These are phyloP conservation scores for Tupaia chinensis DNA, from an alignment of 2,113 vertebrate genomes.

Conservation along the genomic window DNA sequence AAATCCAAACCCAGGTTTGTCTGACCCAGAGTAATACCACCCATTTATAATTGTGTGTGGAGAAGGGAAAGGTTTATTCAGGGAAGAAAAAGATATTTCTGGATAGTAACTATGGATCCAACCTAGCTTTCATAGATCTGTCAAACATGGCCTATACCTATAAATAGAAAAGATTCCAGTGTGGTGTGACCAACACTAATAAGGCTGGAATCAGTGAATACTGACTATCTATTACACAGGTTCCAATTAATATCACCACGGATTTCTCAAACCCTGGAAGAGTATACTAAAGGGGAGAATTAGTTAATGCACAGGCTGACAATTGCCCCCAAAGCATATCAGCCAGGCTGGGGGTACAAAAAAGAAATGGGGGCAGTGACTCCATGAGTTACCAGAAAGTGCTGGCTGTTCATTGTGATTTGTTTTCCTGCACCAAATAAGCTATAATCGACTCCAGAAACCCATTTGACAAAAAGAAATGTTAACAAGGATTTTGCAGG, in stretches of 20 bases:
- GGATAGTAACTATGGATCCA: not conserved
- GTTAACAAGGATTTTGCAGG: constrained; percentile 31
- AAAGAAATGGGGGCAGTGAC: not conserved
- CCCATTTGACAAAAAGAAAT: constrained; percentile 22
- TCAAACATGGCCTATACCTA: not conserved
- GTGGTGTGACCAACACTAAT: not conserved
- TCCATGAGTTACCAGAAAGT: not conserved
- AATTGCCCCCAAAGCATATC: too few species aligned
- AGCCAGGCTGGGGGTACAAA: not conserved
- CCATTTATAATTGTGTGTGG: not conserved
- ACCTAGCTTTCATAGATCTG: not conserved
- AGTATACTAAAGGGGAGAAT: too few species aligned
- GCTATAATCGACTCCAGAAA: not conserved
- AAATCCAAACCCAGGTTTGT: not conserved
- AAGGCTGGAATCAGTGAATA: not conserved
- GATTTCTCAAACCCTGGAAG: not conserved
- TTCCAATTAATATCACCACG: not conserved
- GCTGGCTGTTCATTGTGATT: not conserved
- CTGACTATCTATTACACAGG: not conserved
- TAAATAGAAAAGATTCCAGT: not conserved
- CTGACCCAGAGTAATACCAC: not conserved
- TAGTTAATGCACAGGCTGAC: not conserved
- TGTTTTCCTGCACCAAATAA: constrained; percentile 6
- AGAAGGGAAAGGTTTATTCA: not conserved
- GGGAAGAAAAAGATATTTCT: not conserved